phyloP scores from a whole-genome alignment of 92 coral and sea anemone genomes.

The Palythoa heliodiscus region DNA sequence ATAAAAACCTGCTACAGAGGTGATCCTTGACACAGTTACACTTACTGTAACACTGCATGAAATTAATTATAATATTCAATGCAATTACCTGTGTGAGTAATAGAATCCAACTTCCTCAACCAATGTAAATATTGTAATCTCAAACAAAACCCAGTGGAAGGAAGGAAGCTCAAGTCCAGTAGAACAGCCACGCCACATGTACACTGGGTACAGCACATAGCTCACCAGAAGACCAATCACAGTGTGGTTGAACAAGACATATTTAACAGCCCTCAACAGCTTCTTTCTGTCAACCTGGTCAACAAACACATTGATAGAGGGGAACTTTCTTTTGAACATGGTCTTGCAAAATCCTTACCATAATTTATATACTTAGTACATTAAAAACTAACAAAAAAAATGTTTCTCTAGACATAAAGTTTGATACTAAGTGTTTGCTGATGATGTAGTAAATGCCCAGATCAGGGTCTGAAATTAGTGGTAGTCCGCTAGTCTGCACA shows the following conservation, averaged over 20 bases:
- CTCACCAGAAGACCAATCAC: constrained; percentile 56
- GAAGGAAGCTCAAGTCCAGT: constrained; percentile 78
- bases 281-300: constrained; percentile 81
- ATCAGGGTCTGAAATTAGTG: no score
- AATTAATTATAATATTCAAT: neutral
- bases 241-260: constrained; percentile 88
- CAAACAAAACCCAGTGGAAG: constrained; percentile 96
- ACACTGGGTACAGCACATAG: constrained; percentile 49
- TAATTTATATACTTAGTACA: no score
- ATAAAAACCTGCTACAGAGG: no score
- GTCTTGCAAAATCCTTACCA: no score
- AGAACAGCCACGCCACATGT: constrained; percentile 77
- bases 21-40: no score
- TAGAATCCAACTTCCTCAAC: constrained; percentile 93
- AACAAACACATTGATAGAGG: neutral
- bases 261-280: constrained; percentile 65
- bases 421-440: no score
- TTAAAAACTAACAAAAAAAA: no score
- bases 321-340: no score
- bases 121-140: constrained; percentile 78
- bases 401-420: no score
- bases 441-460: no score
- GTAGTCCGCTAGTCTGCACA: no score
- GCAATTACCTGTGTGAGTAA: constrained; percentile 89
- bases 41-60: neutral